Conservation (phyloP, 2,113 vertebrate genomes). For the Setophaga kirtlandii region DNA sequence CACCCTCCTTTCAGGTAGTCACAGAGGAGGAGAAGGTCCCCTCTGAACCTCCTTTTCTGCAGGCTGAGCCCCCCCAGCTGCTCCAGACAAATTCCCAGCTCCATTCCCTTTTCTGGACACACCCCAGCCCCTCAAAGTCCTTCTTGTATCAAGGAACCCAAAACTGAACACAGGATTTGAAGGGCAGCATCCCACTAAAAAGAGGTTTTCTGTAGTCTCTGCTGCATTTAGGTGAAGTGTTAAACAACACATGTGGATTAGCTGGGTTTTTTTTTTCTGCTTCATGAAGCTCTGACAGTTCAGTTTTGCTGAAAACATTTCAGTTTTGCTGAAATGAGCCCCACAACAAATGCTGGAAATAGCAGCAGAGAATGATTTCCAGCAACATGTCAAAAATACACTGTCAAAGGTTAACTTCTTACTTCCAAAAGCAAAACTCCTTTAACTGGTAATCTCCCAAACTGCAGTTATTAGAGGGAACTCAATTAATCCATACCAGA, state of each 20-base stretch:
- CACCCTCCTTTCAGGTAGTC: fast-evolving
- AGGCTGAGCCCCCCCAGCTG: background rate
- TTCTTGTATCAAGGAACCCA: background rate
- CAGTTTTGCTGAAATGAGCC: background rate
- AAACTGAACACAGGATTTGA: background rate
- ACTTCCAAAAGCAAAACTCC: background rate
- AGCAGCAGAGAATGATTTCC: background rate
- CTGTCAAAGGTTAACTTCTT: background rate
- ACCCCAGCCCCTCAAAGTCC: background rate
- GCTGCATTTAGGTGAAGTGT: background rate
- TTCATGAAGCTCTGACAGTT: background rate
- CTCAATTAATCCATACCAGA: background rate
- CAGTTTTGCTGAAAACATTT: background rate
- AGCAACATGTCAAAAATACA: background rate
- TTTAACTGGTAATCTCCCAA: background rate
- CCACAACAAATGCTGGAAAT: no score
- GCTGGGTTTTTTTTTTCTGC: background rate
- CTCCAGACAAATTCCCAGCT: background rate
- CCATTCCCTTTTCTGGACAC: background rate
- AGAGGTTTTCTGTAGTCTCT: background rate
- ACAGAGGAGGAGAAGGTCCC: fast-evolving
- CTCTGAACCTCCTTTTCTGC: background rate
- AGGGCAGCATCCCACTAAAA: background rate
- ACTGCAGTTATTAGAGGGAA: background rate
- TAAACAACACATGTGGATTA: background rate